Evolutionary conservation across 92 coral and sea anemone species (phyloP).

Genomic region (Epizoanthus fatuus): DNA sequence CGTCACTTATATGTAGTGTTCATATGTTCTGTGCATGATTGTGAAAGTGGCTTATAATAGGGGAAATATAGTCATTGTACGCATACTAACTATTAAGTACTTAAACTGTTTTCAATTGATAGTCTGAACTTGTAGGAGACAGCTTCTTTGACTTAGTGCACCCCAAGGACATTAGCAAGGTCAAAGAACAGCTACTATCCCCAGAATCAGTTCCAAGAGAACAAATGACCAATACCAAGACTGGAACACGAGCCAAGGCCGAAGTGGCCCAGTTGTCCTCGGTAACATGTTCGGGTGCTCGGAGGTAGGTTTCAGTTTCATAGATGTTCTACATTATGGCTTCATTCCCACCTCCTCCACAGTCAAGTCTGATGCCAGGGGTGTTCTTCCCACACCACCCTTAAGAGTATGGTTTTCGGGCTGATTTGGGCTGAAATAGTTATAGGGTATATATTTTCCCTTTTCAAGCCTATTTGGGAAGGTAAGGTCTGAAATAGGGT

Average conservation of each 20-base stretch:
- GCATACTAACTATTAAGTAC: not conserved
- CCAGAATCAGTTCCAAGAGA: conserved; percentile 71
- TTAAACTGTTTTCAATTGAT: not conserved
- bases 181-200: conserved; percentile 86
- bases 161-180: conserved; percentile 80
- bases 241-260: conserved; percentile 41
- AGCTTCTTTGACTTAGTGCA: conserved; percentile 89
- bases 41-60: not conserved
- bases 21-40: not conserved
- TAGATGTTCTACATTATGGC: not conserved
- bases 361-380: no score
- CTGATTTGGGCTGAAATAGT: no score
- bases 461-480: no score
- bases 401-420: no score
- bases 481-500: no score
- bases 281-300: conserved; percentile 88
- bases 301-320: conserved; percentile 45
- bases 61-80: not conserved
- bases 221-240: conserved; percentile 59
- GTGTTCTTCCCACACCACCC: no score
- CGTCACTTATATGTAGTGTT: no score
- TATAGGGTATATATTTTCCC: no score
- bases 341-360: no score
- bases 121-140: conserved; percentile 93
- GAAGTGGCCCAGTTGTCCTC: conserved; percentile 61